Evolutionary conservation across 2,888 invertebrate genomes (phyloP).

Genomic region (Oxytorus armatus): DNA sequence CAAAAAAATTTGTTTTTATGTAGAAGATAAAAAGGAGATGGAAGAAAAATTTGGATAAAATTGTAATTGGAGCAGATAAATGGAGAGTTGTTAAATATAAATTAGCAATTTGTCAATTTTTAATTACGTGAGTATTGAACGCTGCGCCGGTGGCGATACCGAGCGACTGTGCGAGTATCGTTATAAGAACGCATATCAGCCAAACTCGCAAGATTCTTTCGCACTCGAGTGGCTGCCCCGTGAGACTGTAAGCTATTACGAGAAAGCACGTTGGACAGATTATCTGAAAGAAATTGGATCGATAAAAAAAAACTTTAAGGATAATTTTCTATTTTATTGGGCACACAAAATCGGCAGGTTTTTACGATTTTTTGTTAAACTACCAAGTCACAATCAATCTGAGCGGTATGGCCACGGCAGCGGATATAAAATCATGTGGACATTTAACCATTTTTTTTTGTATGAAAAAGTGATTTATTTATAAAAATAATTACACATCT

Average conservation of each 20-base stretch:
- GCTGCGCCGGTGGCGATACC: constrained; percentile 91
- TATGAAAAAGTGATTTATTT: no score
- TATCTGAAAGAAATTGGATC: constrained; percentile 85
- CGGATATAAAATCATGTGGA: no score
- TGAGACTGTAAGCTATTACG: constrained; percentile 91
- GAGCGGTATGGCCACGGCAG: no score
- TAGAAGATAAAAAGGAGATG: constrained; percentile 38
- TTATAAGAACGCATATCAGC: constrained; percentile 88
- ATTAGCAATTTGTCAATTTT: neutral
- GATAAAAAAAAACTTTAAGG: no score
- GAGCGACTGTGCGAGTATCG: constrained; percentile 91
- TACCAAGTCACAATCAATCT: no score
- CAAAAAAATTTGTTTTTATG: no score
- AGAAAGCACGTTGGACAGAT: constrained; percentile 90
- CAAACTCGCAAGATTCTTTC: constrained; percentile 88
- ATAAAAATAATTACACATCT: no score
- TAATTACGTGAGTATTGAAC: constrained; percentile 87
- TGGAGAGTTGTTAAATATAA: neutral
- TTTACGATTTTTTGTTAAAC: no score
- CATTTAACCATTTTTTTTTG: no score
- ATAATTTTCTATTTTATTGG: no score
- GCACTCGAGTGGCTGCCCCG: constrained; percentile 89
- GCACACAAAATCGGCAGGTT: no score
- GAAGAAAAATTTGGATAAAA: constrained; percentile 1
- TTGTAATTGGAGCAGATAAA: constrained; percentile 3